Base-by-base conservation (phyloP, 2,797 vertebrate genomes). In the Poecilia gillii region DNA sequence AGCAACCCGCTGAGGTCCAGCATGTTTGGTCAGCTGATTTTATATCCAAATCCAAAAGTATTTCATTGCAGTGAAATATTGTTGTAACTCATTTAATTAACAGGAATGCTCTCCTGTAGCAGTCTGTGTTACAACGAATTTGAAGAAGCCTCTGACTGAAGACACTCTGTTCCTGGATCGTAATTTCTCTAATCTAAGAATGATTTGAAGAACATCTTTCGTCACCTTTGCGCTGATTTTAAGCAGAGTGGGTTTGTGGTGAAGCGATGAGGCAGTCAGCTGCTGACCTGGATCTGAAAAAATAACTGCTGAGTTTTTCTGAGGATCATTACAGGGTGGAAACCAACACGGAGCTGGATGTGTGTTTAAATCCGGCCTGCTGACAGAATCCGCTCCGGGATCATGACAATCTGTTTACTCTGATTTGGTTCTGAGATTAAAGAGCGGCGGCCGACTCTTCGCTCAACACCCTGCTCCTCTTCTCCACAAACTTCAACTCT, bases 341-440 rank as follows among this genome's bases (percentile, higher is more conserved):
- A 70, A 43, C 66, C n/a, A 70, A 70, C 66, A 70, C 12, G 23
- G 66, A 70, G 66, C 20, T 68, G 36, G 64, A 68, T 25, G 25
- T 45, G 64, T 66, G 66, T 43, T 70, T 70, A 70, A 43, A n/a
- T 70, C 20, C 66, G 1, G 66, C 11, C 66, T 13, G 66, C 66
- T 43, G 66, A 43, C 66, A 43, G 66, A 70, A 43, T 43, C 66
- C 5, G 66, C 66, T 43, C 66, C 66, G 0, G 39, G 39, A 70
- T 70, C 39, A 25, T 13, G 36, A 33, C 8, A 25, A 39, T 41
- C 33, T 68, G 55, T 59, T 16, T 66, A 23, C 33, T 66, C 62
- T 7, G 62, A 36, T 36, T 64, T 64, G 62, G 33, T 36, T 8
- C 36, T 20, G 25, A 70, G 66, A 45, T 70, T 45, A 70, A n/a